Conservation (phyloP, 2,113 vertebrate species). For the Oxygymnocypris stewartii region DNA sequence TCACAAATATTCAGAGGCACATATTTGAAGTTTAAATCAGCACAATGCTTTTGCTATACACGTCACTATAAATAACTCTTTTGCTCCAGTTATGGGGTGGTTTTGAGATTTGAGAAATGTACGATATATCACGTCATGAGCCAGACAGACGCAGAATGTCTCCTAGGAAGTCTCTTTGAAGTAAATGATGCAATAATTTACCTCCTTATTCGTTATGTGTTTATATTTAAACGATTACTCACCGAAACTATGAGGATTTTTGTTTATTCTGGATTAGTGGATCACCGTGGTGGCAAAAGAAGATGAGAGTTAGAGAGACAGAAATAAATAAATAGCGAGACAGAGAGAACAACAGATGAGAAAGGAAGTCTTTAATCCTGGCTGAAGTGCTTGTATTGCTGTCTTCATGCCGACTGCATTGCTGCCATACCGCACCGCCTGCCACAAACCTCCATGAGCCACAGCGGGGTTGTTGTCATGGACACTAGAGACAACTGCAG, state of each 20-base stretch:
- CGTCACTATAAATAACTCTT: neutral
- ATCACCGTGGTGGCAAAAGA: constrained; percentile 3
- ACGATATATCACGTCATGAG: neutral
- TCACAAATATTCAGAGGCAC: no score
- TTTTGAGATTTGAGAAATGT: neutral
- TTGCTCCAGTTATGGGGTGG: neutral
- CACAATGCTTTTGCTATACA: neutral
- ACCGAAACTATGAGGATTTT: neutral
- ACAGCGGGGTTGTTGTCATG: constrained; percentile 63
- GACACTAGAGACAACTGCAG: constrained; percentile 57
- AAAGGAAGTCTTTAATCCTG: constrained; percentile 50
- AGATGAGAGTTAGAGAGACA: no score
- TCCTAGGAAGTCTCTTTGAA: constrained; percentile 11
- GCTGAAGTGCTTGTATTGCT: constrained; percentile 34
- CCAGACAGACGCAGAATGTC: constrained; percentile 28
- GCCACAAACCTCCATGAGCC: constrained; percentile 59
- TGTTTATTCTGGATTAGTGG: constrained; percentile 28
- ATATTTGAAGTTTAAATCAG: neutral
- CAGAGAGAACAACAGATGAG: constrained; percentile 10
- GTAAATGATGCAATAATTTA: constrained; percentile 9
- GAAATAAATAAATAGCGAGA: neutral
- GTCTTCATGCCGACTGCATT: constrained; percentile 58
- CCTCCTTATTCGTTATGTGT: constrained; percentile 17
- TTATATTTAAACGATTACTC: constrained; percentile 13
- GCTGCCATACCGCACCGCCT: constrained; percentile 56